A percentile compares a stretch with the other conserved stretches of the same genome.
Evolutionary conservation across 2,888 invertebrate genomes (phyloP).

Genomic region (Buathra laborator): DNA sequence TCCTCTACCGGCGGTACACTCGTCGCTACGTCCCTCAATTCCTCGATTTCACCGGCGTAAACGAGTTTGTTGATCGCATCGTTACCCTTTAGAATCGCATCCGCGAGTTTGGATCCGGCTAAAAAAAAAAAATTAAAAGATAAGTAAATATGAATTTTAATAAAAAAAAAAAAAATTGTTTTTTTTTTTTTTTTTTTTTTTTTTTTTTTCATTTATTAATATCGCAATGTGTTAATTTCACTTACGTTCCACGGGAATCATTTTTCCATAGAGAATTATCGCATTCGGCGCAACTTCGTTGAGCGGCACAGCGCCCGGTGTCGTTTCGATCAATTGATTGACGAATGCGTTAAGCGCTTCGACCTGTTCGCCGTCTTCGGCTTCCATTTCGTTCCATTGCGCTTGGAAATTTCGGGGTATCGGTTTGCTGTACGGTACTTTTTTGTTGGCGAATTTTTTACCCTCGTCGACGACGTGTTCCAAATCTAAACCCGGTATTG

Average conservation of each 20-base stretch:
- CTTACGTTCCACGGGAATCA: conserved; percentile 91
- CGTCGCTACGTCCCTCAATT: conserved; percentile 92
- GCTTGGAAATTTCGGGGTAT: conserved; percentile 98
- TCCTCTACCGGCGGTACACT: conserved; percentile 88
- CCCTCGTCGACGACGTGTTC: conserved; percentile 90
- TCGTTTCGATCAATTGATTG: conserved; percentile 91
- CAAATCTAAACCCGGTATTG: conserved; percentile 95
- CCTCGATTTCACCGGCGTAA: conserved; percentile 93
- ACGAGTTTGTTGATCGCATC: conserved; percentile 92
- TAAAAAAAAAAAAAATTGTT: too few relatives aligned
- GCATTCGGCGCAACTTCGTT: conserved; percentile 92
- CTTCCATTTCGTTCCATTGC: conserved; percentile 95
- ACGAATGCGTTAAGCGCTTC: conserved; percentile 89
- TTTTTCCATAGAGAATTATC: conserved; percentile 93
- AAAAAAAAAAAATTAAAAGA: conserved; percentile 68
- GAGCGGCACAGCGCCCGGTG: conserved; percentile 92
- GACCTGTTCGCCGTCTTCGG: conserved; percentile 83
- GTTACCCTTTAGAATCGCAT: conserved; percentile 92
- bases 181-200: too few relatives aligned
- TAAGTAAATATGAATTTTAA: too few relatives aligned
- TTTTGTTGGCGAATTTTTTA: conserved; percentile 89
- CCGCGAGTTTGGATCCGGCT: conserved; percentile 92
- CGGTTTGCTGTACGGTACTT: conserved; percentile 97
- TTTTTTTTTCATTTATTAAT: too few relatives aligned
- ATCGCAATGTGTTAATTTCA: conserved; percentile 52